phyloP scores from a whole-genome alignment of 92 coral and sea anemone species.

The Virgularia gustaviana region DNA sequence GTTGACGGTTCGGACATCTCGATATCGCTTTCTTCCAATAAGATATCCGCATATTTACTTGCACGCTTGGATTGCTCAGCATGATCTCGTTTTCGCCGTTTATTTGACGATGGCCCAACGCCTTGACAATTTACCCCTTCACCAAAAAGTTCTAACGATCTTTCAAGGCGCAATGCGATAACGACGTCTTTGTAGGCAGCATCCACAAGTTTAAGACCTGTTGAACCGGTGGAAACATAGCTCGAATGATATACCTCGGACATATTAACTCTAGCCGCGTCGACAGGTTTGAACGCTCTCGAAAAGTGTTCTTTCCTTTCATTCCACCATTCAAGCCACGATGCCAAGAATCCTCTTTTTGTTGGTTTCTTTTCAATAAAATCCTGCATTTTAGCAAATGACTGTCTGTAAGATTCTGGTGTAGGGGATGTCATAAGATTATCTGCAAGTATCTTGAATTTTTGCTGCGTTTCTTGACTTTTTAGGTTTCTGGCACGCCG shows the following conservation, averaged over 20 bases:
- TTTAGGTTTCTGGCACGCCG: neutral
- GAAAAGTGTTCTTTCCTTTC: constrained; percentile 24
- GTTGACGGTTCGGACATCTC: neutral
- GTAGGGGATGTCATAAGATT: constrained; percentile 21
- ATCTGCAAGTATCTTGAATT: constrained; percentile 27
- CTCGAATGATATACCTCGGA: constrained; percentile 29
- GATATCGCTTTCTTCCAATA: neutral
- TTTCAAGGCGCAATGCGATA: constrained; percentile 12
- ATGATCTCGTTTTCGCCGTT: neutral
- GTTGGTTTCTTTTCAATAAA: constrained; percentile 24
- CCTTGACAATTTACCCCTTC: constrained; percentile 30
- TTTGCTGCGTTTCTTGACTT: neutral
- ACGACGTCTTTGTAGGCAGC: constrained; percentile 36
- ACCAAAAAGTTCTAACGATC: constrained; percentile 13
- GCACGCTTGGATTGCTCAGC: constrained; percentile 22
- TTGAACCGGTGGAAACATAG: constrained; percentile 23
- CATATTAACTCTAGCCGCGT: constrained; percentile 20
- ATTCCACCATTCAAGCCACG: constrained; percentile 42
- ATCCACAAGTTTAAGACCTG: constrained; percentile 25
- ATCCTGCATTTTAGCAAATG: neutral
- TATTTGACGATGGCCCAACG: constrained; percentile 7
- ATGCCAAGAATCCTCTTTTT: neutral
- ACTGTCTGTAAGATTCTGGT: neutral
- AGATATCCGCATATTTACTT: constrained; percentile 4
- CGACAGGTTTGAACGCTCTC: constrained; percentile 36